Conservation (phyloP, 2,888 invertebrate genomes). For the Eumacrocentrus americanus region DNA sequence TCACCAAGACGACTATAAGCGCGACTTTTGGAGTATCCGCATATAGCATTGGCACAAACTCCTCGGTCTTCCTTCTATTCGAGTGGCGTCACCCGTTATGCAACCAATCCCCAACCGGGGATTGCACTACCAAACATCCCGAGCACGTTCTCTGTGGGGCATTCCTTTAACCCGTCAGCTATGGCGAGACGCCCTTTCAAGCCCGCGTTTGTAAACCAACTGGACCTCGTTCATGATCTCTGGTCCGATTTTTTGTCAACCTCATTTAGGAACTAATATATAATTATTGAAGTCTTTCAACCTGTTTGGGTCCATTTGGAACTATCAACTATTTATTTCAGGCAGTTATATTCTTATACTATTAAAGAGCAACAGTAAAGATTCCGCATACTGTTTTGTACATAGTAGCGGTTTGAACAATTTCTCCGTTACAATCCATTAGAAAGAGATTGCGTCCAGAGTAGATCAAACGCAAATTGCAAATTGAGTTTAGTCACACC, state of each 20-base stretch:
- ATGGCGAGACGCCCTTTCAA: slow-evolving; percentile 42
- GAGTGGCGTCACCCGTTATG: slow-evolving; percentile 52
- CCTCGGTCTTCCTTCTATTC: slow-evolving; percentile 48
- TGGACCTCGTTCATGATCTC: slow-evolving; percentile 9
- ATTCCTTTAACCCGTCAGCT: slow-evolving; percentile 49
- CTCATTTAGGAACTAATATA: background rate
- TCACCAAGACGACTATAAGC: slow-evolving; percentile 34
- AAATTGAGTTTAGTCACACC: slow-evolving; percentile 36
- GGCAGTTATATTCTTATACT: background rate
- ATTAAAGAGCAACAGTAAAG: no score
- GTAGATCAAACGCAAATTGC: no score
- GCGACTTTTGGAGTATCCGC: slow-evolving; percentile 45
- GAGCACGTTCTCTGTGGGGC: slow-evolving; percentile 51
- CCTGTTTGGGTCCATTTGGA: background rate
- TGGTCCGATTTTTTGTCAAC: background rate
- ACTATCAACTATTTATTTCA: background rate
- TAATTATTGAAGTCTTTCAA: background rate
- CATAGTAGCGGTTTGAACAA: background rate
- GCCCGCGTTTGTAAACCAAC: slow-evolving; percentile 27
- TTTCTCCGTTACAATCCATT: no score
- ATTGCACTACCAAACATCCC: slow-evolving; percentile 57
- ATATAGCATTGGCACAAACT: slow-evolving; percentile 51
- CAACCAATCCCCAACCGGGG: slow-evolving; percentile 54
- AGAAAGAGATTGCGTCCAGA: no score
- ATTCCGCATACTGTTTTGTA: background rate